Base-by-base conservation (phyloP, 2,113 vertebrate genomes). In the Melanerpes aurifrons region DNA sequence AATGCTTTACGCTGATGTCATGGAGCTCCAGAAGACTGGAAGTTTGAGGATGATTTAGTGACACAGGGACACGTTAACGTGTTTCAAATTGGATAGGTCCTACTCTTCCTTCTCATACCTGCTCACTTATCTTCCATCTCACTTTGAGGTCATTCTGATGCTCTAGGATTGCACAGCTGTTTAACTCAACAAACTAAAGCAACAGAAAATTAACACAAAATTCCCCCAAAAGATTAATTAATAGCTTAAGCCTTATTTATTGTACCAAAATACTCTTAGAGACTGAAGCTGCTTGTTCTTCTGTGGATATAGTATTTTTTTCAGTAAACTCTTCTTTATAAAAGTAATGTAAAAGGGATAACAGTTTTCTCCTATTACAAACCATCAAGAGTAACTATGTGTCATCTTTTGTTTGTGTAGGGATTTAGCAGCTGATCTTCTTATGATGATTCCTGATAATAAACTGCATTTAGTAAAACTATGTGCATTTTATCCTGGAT, bases 401-500 rank as follows among this genome's bases (percentile, higher is more conserved):
- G 63, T 79, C 50, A 7, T 82, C 59, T 91, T 97, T 71, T 94
- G 68, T 91, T 82, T 82, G 45, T 82, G 57, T 89, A 99, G 99
- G 99, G 98, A 99, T 89, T 97, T 99, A 77, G 99, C 99, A 63
- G 97, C 95, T 21, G 98, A 99, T 82, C 98, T 99, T 68, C 97
- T 99, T 53, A 94, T 94, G 92, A 99, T 99, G 99, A 99, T 98
- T 91, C 99, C 99, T 32, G 97, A 98, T 89, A 99, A 98, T 63
- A 96, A 98, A 78, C 93, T 98, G 13, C 97, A 99, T 26, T 88
- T 99, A 96, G 97, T 98, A 37, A 99, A 99, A 89, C 98, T 99
- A 7, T 99, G 99, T 94, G 98, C 99, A 28, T 99, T 99, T 95
- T 99, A 98, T 96, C 98, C 99, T 24, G 99, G 98, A 87, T 98